Evolutionary conservation across 2,888 invertebrate species (phyloP).

Genomic region (Sycophila texana): DNA sequence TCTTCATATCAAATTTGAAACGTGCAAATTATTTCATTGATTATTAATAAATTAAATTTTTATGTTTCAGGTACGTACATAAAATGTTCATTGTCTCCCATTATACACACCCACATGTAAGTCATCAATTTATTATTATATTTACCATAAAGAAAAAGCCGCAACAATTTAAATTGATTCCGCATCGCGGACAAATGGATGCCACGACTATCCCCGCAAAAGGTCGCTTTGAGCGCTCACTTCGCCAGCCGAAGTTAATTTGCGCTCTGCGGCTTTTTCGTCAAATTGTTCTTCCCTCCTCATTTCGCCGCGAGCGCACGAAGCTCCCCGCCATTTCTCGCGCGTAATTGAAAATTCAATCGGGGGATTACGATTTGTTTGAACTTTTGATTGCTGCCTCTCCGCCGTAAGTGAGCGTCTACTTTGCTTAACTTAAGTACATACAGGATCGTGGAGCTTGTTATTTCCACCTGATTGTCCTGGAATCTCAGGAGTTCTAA

Average conservation of each 20-base stretch:
- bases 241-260: too few species aligned
- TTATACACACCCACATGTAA: constrained; percentile 10
- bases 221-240: too few species aligned
- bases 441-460: constrained; percentile 8
- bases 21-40: too few species aligned
- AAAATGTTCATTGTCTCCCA: background rate
- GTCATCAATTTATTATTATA: constrained; percentile 10
- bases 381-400: constrained; percentile 26
- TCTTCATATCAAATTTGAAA: background rate
- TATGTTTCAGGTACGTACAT: constrained; percentile 51
- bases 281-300: too few species aligned
- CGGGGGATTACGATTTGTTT: constrained; percentile 14
- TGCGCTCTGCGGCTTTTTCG: too few species aligned
- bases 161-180: background rate
- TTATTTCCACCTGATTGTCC: background rate
- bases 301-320: too few species aligned
- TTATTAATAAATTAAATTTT: background rate
- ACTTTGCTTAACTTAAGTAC: constrained; percentile 3
- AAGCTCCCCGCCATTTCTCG: background rate
- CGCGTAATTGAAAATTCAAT: constrained; percentile 31
- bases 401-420: background rate
- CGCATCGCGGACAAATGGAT: constrained; percentile 1
- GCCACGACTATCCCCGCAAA: background rate
- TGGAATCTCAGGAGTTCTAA: background rate
- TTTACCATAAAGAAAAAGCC: background rate